Percentiles rank a stretch among this genome's conserved stretches.
These are phyloP conservation scores for Phaonia tiefii DNA, from an alignment of 2,888 invertebrate species.

Conservation along the genomic window DNA sequence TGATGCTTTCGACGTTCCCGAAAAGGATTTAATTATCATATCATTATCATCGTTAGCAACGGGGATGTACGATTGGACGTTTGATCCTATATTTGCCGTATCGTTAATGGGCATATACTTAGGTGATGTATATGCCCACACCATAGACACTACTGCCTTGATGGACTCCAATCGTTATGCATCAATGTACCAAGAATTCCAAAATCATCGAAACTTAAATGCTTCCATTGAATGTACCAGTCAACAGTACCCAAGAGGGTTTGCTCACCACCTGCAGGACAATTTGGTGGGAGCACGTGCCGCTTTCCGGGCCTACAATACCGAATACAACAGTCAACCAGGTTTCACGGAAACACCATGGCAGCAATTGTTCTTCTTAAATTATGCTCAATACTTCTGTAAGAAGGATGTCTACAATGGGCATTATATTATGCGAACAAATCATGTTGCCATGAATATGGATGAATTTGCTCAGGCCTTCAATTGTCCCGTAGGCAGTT, in stretches of 20 bases:
- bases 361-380: conserved; percentile 73
- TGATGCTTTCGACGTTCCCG: too few species aligned
- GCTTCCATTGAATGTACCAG: conserved; percentile 63
- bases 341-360: conserved; percentile 61
- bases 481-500: conserved; percentile 68
- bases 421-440: conserved; percentile 71
- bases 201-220: too few species aligned
- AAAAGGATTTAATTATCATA: too few species aligned
- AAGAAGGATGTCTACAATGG: too few species aligned
- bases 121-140: too few species aligned
- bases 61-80: too few species aligned
- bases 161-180: too few species aligned
- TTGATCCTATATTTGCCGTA: too few species aligned
- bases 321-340: conserved; percentile 42
- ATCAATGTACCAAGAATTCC: too few species aligned
- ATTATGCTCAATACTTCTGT: conserved; percentile 76
- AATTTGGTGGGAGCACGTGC: conserved; percentile 74
- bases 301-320: conserved; percentile 71
- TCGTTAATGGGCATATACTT: too few species aligned
- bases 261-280: conserved; percentile 72
- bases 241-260: conserved; percentile 61
- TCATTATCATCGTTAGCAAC: too few species aligned
- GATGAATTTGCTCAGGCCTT: conserved; percentile 74
- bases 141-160: too few species aligned
- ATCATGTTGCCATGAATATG: conserved; percentile 73